Percentiles rank a stretch among this genome's conserved stretches.
These are phyloP conservation scores for Prunella fulvescens DNA, from an alignment of 2,113 vertebrate genomes.

Conservation along the genomic window DNA sequence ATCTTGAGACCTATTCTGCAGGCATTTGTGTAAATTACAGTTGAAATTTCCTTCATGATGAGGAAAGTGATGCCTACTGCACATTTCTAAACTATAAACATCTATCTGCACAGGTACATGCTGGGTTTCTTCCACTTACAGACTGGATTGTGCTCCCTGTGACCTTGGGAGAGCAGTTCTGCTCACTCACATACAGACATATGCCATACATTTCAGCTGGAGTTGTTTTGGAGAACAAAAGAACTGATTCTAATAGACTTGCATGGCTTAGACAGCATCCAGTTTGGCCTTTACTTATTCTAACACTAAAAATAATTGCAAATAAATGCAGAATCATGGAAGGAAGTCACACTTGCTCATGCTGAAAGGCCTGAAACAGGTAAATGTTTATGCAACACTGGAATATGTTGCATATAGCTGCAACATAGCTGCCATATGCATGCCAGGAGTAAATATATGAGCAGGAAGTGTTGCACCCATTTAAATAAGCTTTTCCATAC, in stretches of 20 bases:
- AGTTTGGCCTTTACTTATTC: background rate
- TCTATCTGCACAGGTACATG: background rate
- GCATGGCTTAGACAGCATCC: background rate
- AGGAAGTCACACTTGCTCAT: background rate
- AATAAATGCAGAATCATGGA: background rate
- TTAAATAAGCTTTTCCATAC: background rate
- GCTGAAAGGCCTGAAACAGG: background rate
- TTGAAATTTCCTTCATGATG: background rate
- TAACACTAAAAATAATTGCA: background rate
- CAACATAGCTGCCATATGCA: accelerated
- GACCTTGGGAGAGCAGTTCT: background rate
- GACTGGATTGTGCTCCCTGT: background rate
- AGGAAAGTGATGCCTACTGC: background rate
- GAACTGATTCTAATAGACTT: background rate
- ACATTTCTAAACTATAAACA: background rate
- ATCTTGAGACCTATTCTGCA: background rate
- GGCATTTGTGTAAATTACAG: background rate
- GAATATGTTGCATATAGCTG: background rate
- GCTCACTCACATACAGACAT: background rate
- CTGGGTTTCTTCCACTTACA: background rate
- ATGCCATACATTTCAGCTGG: background rate
- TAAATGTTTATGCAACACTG: background rate
- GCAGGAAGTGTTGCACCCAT: background rate
- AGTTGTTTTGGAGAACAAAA: background rate
- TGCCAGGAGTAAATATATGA: background rate